Evolutionary conservation across 2,113 vertebrate species (phyloP).

Genomic region (Dromaius novaehollandiae): DNA sequence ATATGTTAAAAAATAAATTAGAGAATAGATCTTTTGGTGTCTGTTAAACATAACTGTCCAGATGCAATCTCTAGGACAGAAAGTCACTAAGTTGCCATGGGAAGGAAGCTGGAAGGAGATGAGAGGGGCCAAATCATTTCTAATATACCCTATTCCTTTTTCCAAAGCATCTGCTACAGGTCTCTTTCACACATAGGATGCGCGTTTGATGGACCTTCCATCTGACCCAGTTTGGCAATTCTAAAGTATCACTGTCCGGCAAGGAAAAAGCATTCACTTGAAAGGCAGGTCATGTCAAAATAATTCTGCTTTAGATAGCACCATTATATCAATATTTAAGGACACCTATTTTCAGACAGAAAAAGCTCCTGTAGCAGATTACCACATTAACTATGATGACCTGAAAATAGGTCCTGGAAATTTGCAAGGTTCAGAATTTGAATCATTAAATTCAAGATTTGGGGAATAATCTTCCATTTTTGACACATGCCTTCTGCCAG

Average conservation of each 20-base stretch:
- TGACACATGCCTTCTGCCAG: not conserved
- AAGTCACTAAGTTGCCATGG: not conserved
- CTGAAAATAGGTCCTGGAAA: not conserved
- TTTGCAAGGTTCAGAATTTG: not conserved
- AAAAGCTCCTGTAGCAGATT: not conserved
- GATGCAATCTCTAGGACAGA: not conserved
- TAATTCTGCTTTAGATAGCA: not conserved
- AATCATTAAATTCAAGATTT: not conserved
- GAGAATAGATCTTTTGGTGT: not conserved
- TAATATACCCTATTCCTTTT: not conserved
- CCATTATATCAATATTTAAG: not conserved
- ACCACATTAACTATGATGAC: not conserved
- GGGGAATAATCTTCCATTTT: not conserved
- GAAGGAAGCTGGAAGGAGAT: not conserved
- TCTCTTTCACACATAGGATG: not conserved
- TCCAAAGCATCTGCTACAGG: not conserved
- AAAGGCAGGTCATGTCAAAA: not conserved
- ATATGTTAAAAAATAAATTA: not conserved
- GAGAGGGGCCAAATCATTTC: fast-evolving
- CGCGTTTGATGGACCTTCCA: not conserved
- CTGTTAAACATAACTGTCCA: not conserved
- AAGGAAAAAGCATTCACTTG: not conserved
- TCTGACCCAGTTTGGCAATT: fast-evolving
- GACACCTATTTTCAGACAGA: not conserved
- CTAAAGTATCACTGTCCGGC: not conserved